Conservation (phyloP, 2,888 invertebrate species). For the Blomia tropicalis region DNA sequence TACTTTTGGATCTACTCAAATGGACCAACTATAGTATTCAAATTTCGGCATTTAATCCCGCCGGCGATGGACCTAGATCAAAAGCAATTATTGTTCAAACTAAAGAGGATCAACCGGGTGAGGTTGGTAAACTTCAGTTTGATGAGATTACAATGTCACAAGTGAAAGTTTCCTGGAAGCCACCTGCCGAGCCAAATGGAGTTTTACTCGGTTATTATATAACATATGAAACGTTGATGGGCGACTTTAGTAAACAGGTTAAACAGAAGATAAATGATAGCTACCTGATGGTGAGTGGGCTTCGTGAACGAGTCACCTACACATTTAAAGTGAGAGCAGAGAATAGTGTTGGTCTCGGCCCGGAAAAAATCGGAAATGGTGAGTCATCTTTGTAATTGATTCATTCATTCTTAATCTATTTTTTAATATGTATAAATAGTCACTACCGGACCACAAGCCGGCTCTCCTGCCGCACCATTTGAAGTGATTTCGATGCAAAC, state of each 20-base stretch:
- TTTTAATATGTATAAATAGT: constrained; percentile 37
- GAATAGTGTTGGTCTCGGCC: constrained; percentile 68
- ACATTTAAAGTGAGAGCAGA: constrained; percentile 73
- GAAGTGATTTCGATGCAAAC: constrained; percentile 57
- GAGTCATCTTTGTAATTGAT: not conserved
- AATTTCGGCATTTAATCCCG: constrained; percentile 88
- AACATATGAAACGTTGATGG: constrained; percentile 35
- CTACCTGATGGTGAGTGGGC: constrained; percentile 26
- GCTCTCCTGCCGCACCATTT: constrained; percentile 62
- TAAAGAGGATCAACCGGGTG: constrained; percentile 74
- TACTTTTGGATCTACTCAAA: constrained; percentile 48
- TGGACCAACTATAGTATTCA: constrained; percentile 74
- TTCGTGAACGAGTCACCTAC: constrained; percentile 67
- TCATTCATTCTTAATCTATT: not conserved
- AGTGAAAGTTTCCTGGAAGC: constrained; percentile 73
- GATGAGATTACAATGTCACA: constrained; percentile 82
- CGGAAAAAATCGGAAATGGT: constrained; percentile 40
- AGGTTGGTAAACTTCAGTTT: constrained; percentile 52
- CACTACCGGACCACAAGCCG: constrained; percentile 69
- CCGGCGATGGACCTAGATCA: constrained; percentile 80
- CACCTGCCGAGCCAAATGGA: constrained; percentile 73
- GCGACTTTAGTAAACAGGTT: constrained; percentile 28
- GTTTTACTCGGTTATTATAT: constrained; percentile 60
- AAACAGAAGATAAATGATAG: constrained; percentile 33
- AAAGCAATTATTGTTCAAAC: constrained; percentile 56